Conservation (phyloP, 2,888 invertebrate genomes). For the Pandemis heparana region DNA sequence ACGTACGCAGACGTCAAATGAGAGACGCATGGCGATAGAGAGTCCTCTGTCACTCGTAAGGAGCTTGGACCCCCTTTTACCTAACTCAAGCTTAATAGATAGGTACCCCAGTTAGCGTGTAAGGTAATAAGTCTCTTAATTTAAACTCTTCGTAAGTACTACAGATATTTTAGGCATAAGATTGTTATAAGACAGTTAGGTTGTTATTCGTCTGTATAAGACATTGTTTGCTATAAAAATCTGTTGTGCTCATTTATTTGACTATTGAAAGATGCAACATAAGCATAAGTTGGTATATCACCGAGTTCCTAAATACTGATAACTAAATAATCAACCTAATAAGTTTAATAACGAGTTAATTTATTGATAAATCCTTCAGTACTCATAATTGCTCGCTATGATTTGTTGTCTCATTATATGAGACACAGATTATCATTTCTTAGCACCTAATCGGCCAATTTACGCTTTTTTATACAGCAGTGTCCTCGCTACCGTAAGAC, state of each 20-base stretch:
- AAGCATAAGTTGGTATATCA: no score
- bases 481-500: background rate
- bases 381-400: background rate
- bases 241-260: background rate
- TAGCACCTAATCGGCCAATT: background rate
- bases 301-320: no score
- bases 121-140: background rate
- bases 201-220: background rate
- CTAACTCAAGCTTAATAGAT: slow-evolving; percentile 29
- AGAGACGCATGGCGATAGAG: slow-evolving; percentile 34
- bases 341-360: background rate
- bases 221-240: background rate
- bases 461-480: background rate
- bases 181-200: background rate
- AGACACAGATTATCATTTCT: background rate
- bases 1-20: slow-evolving; percentile 35
- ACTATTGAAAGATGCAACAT: no score
- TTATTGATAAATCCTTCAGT: background rate
- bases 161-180: background rate
- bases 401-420: background rate
- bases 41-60: slow-evolving; percentile 37
- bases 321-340: no score
- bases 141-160: background rate
- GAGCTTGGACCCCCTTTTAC: slow-evolving; percentile 34
- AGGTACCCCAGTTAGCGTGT: slow-evolving; percentile 16